Evolutionary conservation across 1,140 invertebrate genomes (phyloP).

Genomic region (Dryas iulia): DNA sequence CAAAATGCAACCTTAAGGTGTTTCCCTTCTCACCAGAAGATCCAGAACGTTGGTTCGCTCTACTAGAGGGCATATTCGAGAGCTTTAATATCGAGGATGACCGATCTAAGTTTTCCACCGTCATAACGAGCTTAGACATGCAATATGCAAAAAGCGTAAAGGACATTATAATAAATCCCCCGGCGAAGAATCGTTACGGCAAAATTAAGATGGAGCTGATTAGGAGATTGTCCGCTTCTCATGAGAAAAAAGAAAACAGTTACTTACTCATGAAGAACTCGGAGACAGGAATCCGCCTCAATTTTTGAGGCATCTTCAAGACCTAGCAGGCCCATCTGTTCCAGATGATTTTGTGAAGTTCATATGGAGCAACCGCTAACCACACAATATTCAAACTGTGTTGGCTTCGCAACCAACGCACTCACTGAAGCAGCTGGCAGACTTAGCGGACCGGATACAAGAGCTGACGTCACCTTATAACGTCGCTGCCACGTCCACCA

Average conservation of each 20-base stretch:
- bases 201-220: conserved; percentile 31
- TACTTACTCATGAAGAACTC: conserved; percentile 27
- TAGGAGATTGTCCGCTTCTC: conserved; percentile 25
- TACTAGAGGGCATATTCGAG: conserved; percentile 17
- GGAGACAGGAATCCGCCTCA: conserved; percentile 30
- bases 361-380: conserved; percentile 16
- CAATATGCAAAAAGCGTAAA: conserved; percentile 14
- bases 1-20: neutral
- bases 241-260: conserved; percentile 29
- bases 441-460: conserved; percentile 29
- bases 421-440: conserved; percentile 22
- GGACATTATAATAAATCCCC: conserved; percentile 22
- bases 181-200: neutral
- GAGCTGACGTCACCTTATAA: conserved; percentile 21
- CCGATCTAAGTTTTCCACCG: conserved; percentile 3
- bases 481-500: conserved; percentile 8
- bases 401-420: conserved; percentile 20
- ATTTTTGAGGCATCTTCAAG: conserved; percentile 28
- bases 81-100: conserved; percentile 8
- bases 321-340: conserved; percentile 25
- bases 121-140: conserved; percentile 17
- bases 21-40: neutral
- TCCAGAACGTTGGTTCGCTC: conserved; percentile 23
- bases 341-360: conserved; percentile 21
- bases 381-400: conserved; percentile 24